Evolutionary conservation across 2,888 invertebrate species (phyloP), one percentile per base, ranked within the genome.

Genomic region (Drosophila vallismaia): DNA sequence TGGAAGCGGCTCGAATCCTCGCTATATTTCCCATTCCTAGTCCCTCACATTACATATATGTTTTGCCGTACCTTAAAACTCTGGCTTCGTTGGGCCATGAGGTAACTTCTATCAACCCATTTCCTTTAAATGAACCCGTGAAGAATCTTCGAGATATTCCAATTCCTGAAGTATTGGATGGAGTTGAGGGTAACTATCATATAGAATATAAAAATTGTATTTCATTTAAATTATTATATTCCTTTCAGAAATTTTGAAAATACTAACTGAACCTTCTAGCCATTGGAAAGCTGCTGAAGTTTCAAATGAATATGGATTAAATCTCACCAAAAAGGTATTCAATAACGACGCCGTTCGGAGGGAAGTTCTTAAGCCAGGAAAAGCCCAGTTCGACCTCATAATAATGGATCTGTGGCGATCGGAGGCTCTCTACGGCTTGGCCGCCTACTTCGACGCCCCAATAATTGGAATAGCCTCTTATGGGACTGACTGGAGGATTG

Each of bases 31-130:
- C 89, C 0, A 82, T 60, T 71, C 78, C 88, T 3, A 77, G 84
- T 4, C 81, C 81, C 1, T 89, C 89, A 4, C 89, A 89, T 12
- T 91, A 90, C 54, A 86, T 89, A 3, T 77, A 90, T 31, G 90
- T 79, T 0, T 33, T 80, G 33, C 74, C 90, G 0, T 74, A 90
- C 36, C 72, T 91, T 31, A 88, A 88, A 29, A 89, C 71, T 1
- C 76, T 92, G 6, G 91, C 90, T 0, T 72, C 80, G 3, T 74
- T 86, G 1, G 92, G 92, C 0, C 92, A 92, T 69, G 78, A 92
- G 12, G 77, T 92, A 0, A 91, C 89, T 1, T 86, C 90, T 0
- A 78, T 91, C 0, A 88, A 84, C 26, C 87, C 88, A 0, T 90
- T 87, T 79, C 89, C 89, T 0, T 80, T 77, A 36, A 83, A 88